Base-by-base conservation (phyloP, 2,113 vertebrate genomes). In the Mobula birostris region DNA sequence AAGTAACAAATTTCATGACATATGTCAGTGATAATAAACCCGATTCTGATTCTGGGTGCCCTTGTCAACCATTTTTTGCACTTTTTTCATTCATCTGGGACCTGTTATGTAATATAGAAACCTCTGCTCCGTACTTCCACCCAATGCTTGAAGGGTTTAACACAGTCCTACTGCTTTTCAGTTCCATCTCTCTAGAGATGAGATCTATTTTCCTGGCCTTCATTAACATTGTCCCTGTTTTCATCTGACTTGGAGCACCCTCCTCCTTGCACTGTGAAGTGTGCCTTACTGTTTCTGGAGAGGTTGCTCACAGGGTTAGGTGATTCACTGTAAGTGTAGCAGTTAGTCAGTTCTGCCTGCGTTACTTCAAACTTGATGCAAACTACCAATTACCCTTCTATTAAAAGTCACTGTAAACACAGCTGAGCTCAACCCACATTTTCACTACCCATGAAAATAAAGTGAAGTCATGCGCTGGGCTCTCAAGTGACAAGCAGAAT, bases 371-470 rank as follows among this genome's bases (percentile, higher is more conserved):
- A 90, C 66, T 66, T 32, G 85, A 68, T 74, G 66, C 40, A 74
- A 48, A 93, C 91, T 93, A 24, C 40, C 68, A 93, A 93, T 93
- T 93, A 93, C 48, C 70, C 68, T 24, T 93, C 91, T 74, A 72
- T 93, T 74, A 93, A 74, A 93, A 72, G 66, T 93, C 40, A 27
- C 24, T 48, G 36, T 93, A 93, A 93, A 93, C 70, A 93, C 91
- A 76, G 91, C 70, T 74, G 91, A 56, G 74, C 91, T 66, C 91
- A 48, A 48, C 68, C 68, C 91, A 74, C 61, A 90, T 17, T 90
- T 29, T 32, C 61, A 32, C 12, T 14, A 66, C n/a, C 85, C 85
- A 68, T n/a, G 29, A 32, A 90, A 90, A 66, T 90, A 68, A 66
- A 90, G n/a, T 68, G 29, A 68, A n/a, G 63, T 90, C 85, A 90